Conservation (phyloP, 2,113 vertebrate genomes). For the Lampris megalopsis region DNA sequence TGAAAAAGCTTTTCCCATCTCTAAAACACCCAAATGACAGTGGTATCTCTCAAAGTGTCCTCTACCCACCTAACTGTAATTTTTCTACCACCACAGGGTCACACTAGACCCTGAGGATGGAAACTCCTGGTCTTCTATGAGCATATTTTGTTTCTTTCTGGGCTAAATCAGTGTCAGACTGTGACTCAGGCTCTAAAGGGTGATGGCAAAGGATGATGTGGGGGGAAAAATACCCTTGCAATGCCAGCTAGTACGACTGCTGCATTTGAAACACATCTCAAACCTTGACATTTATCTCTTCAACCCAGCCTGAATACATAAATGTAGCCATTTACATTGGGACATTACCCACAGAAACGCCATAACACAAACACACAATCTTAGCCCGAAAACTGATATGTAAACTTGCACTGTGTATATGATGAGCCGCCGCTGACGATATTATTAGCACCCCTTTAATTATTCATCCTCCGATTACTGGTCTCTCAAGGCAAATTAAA, state of each 20-base stretch:
- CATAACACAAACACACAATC: too few species aligned
- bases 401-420: slow-evolving; percentile 9
- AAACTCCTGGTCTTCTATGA: slow-evolving; percentile 19
- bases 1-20: not conserved
- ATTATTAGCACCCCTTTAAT: slow-evolving; percentile 3
- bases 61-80: not conserved
- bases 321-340: not conserved
- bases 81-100: not conserved
- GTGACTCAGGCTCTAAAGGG: not conserved
- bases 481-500: slow-evolving; percentile 29
- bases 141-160: slow-evolving; percentile 16
- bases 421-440: not conserved
- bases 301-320: not conserved
- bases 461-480: slow-evolving; percentile 29
- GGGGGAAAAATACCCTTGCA: not conserved
- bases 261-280: not conserved
- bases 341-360: not conserved
- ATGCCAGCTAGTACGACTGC: not conserved
- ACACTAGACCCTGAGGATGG: not conserved
- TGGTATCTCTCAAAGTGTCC: not conserved
- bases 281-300: not conserved
- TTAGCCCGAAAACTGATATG: not conserved
- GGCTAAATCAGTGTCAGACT: not conserved
- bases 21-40: slow-evolving; percentile 6
- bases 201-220: slow-evolving; percentile 2